Evolutionary conservation across 1,140 invertebrate species (phyloP).

Genomic region (Conus ventricosus): DNA sequence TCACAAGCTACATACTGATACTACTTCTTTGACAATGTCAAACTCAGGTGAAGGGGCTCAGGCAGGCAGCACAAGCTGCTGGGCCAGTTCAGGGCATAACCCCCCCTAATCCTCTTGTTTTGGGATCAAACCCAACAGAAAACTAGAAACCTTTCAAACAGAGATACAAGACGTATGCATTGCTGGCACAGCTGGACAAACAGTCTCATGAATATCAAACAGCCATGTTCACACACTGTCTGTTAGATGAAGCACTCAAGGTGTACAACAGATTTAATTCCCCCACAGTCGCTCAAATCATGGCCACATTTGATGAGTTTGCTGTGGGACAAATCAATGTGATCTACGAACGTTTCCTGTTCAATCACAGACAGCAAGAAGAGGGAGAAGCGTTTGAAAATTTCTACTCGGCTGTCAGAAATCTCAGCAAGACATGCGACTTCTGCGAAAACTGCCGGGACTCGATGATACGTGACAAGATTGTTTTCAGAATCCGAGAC

Average conservation of each 20-base stretch:
- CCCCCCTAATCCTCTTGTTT: not conserved
- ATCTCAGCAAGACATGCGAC: conserved; percentile 8
- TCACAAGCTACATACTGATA: too few relatives aligned
- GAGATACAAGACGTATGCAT: not conserved
- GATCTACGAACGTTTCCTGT: conserved; percentile 2
- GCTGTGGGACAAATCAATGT: conserved; percentile 14
- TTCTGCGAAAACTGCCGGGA: not conserved
- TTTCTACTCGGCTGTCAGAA: not conserved
- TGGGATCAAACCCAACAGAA: not conserved
- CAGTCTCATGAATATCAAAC: not conserved
- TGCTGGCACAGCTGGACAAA: not conserved
- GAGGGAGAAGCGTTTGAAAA: conserved; percentile 1
- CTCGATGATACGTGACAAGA: not conserved
- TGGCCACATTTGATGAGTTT: not conserved
- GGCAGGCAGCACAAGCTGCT: too few relatives aligned
- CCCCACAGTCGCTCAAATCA: not conserved
- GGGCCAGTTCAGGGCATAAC: too few relatives aligned
- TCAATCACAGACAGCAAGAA: conserved; percentile 10
- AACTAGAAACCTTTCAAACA: conserved; percentile 4
- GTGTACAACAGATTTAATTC: conserved; percentile 18
- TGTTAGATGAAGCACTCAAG: not conserved
- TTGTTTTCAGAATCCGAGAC: not conserved
- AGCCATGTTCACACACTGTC: not conserved
- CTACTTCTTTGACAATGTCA: too few relatives aligned
- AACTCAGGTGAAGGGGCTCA: too few relatives aligned